These are phyloP conservation scores for Atta texana DNA, from an alignment of 1,140 invertebrate species.

Conservation along the genomic window DNA sequence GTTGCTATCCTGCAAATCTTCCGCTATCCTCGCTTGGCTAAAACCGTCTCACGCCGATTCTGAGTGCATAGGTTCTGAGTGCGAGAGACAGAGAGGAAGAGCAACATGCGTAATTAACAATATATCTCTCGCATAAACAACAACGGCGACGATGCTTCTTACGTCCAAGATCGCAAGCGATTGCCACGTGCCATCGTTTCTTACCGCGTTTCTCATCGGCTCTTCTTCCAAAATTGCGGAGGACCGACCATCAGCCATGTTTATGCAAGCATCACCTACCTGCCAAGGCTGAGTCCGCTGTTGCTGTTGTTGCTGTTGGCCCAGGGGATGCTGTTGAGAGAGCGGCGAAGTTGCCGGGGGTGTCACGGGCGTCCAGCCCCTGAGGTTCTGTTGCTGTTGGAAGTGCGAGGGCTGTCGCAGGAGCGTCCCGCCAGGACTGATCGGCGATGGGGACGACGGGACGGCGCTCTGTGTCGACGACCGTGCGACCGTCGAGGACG, in stretches of 20 bases:
- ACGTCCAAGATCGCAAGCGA: constrained; percentile 3
- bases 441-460: constrained; percentile 75
- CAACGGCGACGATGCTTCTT: background rate
- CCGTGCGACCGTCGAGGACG: constrained; percentile 66
- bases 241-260: constrained; percentile 22
- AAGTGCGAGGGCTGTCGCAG: constrained; percentile 81
- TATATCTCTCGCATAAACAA: constrained; percentile 12
- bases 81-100: background rate
- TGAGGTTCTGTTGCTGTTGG: constrained; percentile 75
- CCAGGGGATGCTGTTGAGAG: constrained; percentile 81
- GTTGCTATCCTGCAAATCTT: constrained; percentile 19
- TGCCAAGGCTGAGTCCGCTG: constrained; percentile 77
- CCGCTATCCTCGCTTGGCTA: constrained; percentile 16
- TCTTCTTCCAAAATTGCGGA: constrained; percentile 17
- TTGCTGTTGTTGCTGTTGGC: constrained; percentile 76
- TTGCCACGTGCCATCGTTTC: background rate
- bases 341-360: constrained; percentile 85
- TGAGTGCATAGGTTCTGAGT: background rate
- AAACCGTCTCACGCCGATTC: constrained; percentile 18
- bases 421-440: constrained; percentile 78
- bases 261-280: constrained; percentile 64
- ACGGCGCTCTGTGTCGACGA: constrained; percentile 66
- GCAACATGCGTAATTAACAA: constrained; percentile 12
- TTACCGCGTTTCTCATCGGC: background rate
- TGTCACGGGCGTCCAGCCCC: constrained; percentile 82